Percentiles rank a stretch among this genome's conserved stretches.
Conservation (phyloP, 2,113 vertebrate genomes). For the Pardalotus punctatus region DNA sequence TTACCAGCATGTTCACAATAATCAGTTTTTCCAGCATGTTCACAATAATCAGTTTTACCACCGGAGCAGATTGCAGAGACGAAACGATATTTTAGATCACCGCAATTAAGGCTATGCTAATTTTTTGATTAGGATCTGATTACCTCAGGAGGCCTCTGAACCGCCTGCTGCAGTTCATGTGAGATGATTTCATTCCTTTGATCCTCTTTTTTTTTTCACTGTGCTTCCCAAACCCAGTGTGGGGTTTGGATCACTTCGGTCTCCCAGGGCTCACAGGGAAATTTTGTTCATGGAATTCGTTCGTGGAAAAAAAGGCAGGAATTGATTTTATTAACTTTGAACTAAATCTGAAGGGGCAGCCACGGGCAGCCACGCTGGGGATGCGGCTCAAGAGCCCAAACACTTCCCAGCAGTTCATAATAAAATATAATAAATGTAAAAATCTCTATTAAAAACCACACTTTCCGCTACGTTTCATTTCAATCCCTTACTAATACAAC, state of each 20-base stretch:
- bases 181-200: background rate
- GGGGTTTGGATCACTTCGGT: background rate
- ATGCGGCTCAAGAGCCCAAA: background rate
- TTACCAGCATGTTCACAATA: background rate
- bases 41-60: background rate
- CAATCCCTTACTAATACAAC: background rate
- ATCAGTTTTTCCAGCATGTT: background rate
- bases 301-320: background rate
- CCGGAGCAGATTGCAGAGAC: background rate
- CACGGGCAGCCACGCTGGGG: too few species aligned
- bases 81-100: background rate
- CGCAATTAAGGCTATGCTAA: background rate
- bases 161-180: background rate
- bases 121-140: background rate
- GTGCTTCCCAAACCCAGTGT: fast-evolving
- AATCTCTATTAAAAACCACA: background rate
- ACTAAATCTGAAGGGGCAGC: background rate
- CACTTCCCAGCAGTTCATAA: too few species aligned
- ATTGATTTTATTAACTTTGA: background rate
- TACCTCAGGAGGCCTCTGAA: background rate
- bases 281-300: background rate
- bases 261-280: background rate
- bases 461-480: background rate
- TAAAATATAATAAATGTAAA: too few species aligned
- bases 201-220: background rate